Evolutionary conservation across 2,113 vertebrate species (phyloP), one percentile per base, ranked within the genome.

Genomic region (Rutilus rutilus): DNA sequence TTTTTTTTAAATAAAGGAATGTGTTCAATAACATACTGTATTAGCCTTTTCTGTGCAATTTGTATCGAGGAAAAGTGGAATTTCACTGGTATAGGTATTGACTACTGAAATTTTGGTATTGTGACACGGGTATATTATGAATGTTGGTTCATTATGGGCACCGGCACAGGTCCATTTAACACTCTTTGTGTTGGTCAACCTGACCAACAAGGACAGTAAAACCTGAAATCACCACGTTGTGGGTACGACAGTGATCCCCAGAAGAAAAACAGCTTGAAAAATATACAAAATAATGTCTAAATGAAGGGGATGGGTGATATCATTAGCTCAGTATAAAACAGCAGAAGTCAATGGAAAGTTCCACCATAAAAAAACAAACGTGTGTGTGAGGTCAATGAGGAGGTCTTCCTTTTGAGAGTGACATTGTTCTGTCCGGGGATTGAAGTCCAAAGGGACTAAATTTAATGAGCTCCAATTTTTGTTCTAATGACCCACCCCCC

Each of bases 361-460:
- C 15, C 47, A 27, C 6, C 47, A 33, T 10, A 33, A 47, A 54
- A 50, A 77, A 54, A 77, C 50, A 75, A 75, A 50, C 12, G 42
- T 62, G 78, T 73, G 47, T 42, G 67, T 84, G 85, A 87, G 89
- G 89, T 87, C 91, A 87, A 79, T 90, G 91, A 93, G 92, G 91
- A 89, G 69, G 57, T 21, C 52, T 82, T 59, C 14, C 52, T 71
- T 85, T 73, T 52, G 57, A 23, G 83, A 82, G 15, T 47, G 52
- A 54, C 67, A 57, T 42, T 42, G 30, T 57, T 39, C 65, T 42
- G 45, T 60, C 79, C 30, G 50, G 47, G 9, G 47, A 83, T 2
- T 36, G 30, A 71, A 83, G 59, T 83, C 86, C 23, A 36, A 33
- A 86, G 80, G 64, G 84, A 73, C 15, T 42, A 45, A 25, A 67